phyloP scores from a whole-genome alignment of 1,140 invertebrate species.

The Calliphora vicina region DNA sequence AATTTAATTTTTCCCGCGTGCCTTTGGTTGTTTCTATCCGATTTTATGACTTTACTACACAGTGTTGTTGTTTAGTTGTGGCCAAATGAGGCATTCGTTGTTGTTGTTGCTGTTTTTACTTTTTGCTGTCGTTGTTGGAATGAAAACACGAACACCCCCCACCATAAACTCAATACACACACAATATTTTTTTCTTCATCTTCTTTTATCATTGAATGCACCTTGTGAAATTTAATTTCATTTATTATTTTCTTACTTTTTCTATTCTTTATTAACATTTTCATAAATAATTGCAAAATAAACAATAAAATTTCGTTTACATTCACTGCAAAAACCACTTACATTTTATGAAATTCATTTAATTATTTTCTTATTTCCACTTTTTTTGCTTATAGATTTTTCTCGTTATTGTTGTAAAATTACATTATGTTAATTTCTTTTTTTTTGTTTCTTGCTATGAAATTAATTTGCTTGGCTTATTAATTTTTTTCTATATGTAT shows the following conservation, averaged over 20 bases:
- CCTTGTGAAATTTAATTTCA: constrained; percentile 8
- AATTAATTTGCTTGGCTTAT: not conserved
- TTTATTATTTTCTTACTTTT: not conserved
- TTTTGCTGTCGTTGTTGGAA: not conserved
- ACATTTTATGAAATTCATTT: not conserved
- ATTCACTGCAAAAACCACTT: not conserved
- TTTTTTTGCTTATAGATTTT: not conserved
- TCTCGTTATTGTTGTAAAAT: not conserved
- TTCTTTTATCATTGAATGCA: constrained; percentile 19
- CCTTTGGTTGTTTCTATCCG: not conserved
- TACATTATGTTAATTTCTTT: not conserved
- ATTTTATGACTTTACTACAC: not conserved
- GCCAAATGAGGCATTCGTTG: not conserved
- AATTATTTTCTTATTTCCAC: not conserved
- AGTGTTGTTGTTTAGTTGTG: not conserved
- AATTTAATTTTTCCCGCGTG: not conserved
- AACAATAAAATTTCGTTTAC: not conserved
- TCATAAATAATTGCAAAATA: not conserved
- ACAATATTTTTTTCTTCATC: constrained; percentile 27
- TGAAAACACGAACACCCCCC: constrained; percentile 1
- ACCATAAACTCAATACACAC: constrained; percentile 21
- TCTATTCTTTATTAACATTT: not conserved
- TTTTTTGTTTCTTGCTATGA: not conserved
- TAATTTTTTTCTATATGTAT: constrained; percentile 9
- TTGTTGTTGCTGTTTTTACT: not conserved